A percentile compares a stretch with the other conserved stretches of the same genome.
Conservation (phyloP, 64 coral and sea anemone species). For the Acropora tenuis region DNA sequence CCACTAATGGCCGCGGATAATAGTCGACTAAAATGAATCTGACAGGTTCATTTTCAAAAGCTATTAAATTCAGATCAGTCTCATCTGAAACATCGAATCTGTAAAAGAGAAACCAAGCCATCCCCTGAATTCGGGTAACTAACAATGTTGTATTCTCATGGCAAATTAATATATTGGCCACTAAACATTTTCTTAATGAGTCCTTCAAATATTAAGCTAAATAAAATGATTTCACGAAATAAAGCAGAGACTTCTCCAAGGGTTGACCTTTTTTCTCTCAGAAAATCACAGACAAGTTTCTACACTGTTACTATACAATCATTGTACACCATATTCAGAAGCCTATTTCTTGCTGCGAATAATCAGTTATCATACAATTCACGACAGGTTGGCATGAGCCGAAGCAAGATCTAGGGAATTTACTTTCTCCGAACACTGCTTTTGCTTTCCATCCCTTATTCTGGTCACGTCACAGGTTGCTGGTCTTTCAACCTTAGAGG, state of each 20-base stretch:
- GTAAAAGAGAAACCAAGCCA: background rate
- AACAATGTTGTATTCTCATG: background rate
- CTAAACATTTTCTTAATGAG: background rate
- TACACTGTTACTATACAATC: background rate
- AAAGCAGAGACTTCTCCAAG: background rate
- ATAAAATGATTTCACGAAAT: background rate
- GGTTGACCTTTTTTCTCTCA: background rate
- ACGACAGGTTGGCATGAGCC: too few species aligned
- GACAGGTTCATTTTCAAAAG: background rate
- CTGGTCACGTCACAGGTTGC: too few species aligned
- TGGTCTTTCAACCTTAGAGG: too few species aligned
- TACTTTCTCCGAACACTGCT: too few species aligned
- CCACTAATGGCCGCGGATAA: too few species aligned
- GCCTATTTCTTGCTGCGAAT: background rate
- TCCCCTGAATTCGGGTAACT: background rate
- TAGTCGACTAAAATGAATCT: too few species aligned
- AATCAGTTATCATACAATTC: background rate
- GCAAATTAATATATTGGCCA: background rate
- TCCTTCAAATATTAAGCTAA: background rate
- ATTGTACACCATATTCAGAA: background rate
- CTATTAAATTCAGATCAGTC: background rate
- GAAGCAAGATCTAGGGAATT: too few species aligned
- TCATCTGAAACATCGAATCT: background rate
- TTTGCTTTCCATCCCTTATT: too few species aligned
- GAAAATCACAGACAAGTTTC: background rate